Percentiles rank a stretch among this genome's conserved stretches.
Evolutionary conservation across 2,888 invertebrate genomes (phyloP).

Genomic region (Parascotia fuliginaria): DNA sequence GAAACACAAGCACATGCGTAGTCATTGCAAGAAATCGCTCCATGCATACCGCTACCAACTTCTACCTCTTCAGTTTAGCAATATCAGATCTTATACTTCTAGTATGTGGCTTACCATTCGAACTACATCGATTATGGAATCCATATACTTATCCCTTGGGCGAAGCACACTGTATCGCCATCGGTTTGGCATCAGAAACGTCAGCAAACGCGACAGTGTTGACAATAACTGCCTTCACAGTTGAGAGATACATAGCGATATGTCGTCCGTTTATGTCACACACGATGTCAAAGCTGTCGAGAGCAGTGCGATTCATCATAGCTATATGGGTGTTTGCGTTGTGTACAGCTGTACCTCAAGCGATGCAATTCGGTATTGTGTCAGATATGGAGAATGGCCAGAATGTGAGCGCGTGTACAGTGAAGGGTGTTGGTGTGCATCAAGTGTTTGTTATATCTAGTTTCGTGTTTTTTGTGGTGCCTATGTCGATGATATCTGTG

Average conservation of each 20-base stretch:
- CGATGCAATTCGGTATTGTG: slow-evolving; percentile 92
- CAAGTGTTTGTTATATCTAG: slow-evolving; percentile 93
- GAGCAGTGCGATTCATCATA: slow-evolving; percentile 91
- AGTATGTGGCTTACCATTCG: slow-evolving; percentile 92
- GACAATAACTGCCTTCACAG: slow-evolving; percentile 95
- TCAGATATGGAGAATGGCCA: slow-evolving; percentile 73
- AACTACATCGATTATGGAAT: slow-evolving; percentile 91
- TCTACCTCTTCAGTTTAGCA: slow-evolving; percentile 92
- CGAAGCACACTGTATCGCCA: slow-evolving; percentile 90
- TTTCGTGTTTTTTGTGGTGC: slow-evolving; percentile 93
- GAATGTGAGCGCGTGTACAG: slow-evolving; percentile 84
- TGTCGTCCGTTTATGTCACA: slow-evolving; percentile 94
- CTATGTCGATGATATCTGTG: slow-evolving; percentile 94
- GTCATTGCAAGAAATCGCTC: slow-evolving; percentile 91
- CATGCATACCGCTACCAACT: slow-evolving; percentile 95
- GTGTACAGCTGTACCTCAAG: slow-evolving; percentile 91
- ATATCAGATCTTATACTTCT: slow-evolving; percentile 91
- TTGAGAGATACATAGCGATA: slow-evolving; percentile 95
- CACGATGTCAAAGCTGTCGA: slow-evolving; percentile 92
- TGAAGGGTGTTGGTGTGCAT: slow-evolving; percentile 86
- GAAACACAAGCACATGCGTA: slow-evolving; percentile 92
- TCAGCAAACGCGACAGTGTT: slow-evolving; percentile 94
- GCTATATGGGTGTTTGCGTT: slow-evolving; percentile 92
- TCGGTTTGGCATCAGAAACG: slow-evolving; percentile 93
- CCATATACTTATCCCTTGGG: slow-evolving; percentile 91